phyloP scores from a whole-genome alignment of 2,888 invertebrate species.

The Mesochorus sp. region DNA sequence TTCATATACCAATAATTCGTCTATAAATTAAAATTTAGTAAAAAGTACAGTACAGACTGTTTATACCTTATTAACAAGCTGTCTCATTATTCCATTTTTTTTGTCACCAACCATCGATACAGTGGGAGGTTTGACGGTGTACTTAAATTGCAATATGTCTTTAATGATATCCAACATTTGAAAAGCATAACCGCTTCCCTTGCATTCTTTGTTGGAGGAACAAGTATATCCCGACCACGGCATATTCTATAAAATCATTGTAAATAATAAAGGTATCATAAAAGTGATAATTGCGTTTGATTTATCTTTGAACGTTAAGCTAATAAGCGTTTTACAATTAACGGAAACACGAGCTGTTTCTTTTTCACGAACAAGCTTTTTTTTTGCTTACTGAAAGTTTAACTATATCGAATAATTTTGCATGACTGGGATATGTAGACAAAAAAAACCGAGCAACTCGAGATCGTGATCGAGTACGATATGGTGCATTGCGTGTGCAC shows the following conservation, averaged over 20 bases:
- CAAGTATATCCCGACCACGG: slow-evolving; percentile 78
- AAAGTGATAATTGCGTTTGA: not conserved
- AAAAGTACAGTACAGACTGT: not conserved
- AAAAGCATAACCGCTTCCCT: slow-evolving; percentile 89
- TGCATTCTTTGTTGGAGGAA: slow-evolving; percentile 84
- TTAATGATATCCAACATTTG: slow-evolving; percentile 87
- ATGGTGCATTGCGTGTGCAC: slow-evolving; percentile 41
- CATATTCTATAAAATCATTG: slow-evolving; percentile 72
- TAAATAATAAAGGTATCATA: not conserved
- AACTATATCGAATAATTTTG: too few relatives aligned
- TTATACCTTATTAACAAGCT: slow-evolving; percentile 85
- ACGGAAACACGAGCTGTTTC: not conserved
- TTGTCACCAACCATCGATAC: slow-evolving; percentile 85
- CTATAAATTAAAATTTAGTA: not conserved
- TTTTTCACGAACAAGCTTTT: not conserved
- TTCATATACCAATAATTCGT: too few relatives aligned
- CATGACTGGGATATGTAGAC: too few relatives aligned
- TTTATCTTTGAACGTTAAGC: too few relatives aligned
- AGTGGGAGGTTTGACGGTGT: slow-evolving; percentile 86
- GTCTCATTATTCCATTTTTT: slow-evolving; percentile 85
- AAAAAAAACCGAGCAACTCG: slow-evolving; percentile 2
- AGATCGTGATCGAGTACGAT: slow-evolving; percentile 12
- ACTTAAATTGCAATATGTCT: slow-evolving; percentile 89
- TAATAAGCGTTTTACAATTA: not conserved
- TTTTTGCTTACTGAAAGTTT: too few relatives aligned